Conservation (phyloP, 2,888 invertebrate species). For the Campaea margaritaria region DNA sequence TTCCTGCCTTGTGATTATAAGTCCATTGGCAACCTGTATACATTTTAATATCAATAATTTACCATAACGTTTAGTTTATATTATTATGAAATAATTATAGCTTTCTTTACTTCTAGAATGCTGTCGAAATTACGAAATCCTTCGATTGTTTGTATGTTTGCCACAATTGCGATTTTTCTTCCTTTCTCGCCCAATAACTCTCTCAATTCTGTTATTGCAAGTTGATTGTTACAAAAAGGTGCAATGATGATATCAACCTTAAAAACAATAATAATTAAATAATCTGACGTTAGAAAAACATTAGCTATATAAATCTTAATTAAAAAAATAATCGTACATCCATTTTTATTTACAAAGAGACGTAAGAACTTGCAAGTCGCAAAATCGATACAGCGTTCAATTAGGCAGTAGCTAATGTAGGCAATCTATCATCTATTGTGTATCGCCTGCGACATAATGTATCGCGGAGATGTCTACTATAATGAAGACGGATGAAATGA, state of each 20-base stretch:
- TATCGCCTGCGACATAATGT: conserved; percentile 38
- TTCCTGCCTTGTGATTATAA: conserved; percentile 88
- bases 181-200: conserved; percentile 69
- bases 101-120: conserved; percentile 62
- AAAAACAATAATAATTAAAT: conserved; percentile 33
- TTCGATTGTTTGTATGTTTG: conserved; percentile 71
- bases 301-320: too few species aligned
- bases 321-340: too few species aligned
- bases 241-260: conserved; percentile 74
- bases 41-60: neutral
- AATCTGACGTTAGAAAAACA: too few species aligned
- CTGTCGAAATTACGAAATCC: conserved; percentile 70
- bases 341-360: too few species aligned
- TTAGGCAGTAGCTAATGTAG: conserved; percentile 10
- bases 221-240: conserved; percentile 60
- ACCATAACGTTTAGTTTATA: too few species aligned
- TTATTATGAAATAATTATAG: neutral
- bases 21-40: conserved; percentile 83
- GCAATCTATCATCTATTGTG: conserved; percentile 41
- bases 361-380: too few species aligned
- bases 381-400: conserved; percentile 19
- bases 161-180: conserved; percentile 70
- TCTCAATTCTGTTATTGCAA: conserved; percentile 60
- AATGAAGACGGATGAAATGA: conserved; percentile 44
- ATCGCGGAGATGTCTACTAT: conserved; percentile 23